Evolutionary conservation across 2,797 vertebrate genomes (phyloP).

Genomic region (Crocodylus rhombifer): DNA sequence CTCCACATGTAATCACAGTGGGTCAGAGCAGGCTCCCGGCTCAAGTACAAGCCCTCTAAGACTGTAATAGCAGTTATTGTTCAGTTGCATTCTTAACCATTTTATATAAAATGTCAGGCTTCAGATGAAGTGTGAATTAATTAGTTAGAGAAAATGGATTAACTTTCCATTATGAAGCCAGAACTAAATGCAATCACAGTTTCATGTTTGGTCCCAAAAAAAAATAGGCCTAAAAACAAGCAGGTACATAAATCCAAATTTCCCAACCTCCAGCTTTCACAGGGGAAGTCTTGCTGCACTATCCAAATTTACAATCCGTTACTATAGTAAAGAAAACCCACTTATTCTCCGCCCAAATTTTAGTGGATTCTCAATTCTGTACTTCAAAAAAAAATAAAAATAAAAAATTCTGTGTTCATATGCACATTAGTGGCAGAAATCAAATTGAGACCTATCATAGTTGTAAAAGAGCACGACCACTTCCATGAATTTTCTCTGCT

Average conservation of each 20-base stretch:
- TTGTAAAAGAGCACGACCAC: neutral
- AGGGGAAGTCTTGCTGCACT: neutral
- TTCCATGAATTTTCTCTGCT: neutral
- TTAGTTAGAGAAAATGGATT: neutral
- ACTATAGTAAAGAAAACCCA: neutral
- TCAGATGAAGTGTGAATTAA: accelerated
- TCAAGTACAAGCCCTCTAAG: no score
- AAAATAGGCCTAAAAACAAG: neutral
- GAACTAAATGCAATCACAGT: neutral
- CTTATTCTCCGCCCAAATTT: neutral
- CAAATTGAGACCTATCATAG: neutral
- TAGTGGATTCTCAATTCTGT: neutral
- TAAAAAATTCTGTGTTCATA: neutral
- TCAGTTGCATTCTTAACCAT: accelerated
- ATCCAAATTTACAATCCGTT: neutral
- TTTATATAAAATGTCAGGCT: accelerated
- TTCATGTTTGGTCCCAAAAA: neutral
- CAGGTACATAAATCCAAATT: neutral
- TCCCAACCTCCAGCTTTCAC: neutral
- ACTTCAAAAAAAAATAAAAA: neutral
- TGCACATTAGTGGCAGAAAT: neutral
- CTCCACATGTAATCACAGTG: no score
- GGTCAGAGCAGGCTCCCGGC: no score
- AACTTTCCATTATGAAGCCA: neutral
- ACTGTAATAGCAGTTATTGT: neutral